Conservation (phyloP, 2,113 vertebrate genomes). For the Mixornis gularis region DNA sequence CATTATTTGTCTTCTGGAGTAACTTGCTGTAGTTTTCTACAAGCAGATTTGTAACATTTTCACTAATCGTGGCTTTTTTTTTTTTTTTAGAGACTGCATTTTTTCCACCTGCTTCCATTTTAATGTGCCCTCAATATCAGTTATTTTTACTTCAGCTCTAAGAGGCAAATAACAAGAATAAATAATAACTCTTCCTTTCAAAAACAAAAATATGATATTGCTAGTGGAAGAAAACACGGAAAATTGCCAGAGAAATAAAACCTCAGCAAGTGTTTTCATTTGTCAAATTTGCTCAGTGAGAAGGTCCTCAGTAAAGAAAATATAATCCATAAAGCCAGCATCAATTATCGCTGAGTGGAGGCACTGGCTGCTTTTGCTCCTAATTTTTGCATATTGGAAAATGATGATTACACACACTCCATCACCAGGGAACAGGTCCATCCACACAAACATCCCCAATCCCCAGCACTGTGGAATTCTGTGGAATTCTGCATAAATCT, state of each 20-base stretch:
- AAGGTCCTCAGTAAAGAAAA: slow-evolving; percentile 30
- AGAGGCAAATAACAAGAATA: slow-evolving; percentile 3
- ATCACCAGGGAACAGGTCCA: rapidly evolving
- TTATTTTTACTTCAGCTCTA: slow-evolving; percentile 19
- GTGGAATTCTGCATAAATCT: background rate
- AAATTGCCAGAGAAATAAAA: slow-evolving; percentile 29
- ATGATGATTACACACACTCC: background rate
- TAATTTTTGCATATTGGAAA: background rate
- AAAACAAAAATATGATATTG: background rate
- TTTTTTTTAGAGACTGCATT: background rate
- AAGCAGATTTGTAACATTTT: background rate
- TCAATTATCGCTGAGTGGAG: background rate
- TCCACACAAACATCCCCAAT: background rate
- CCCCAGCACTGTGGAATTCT: background rate
- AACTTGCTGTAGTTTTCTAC: background rate
- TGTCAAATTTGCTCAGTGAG: slow-evolving; percentile 12
- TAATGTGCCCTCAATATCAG: slow-evolving; percentile 20
- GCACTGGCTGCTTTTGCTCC: background rate
- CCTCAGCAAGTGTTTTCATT: slow-evolving; percentile 32
- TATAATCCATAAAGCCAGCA: background rate
- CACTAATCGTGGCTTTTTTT: background rate
- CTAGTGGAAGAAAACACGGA: background rate
- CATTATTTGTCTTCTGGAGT: background rate
- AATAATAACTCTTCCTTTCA: slow-evolving; percentile 5
- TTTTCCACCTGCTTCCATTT: slow-evolving; percentile 29